Conservation (phyloP, 2,797 vertebrate genomes). For the Halcyon leucocephala region DNA sequence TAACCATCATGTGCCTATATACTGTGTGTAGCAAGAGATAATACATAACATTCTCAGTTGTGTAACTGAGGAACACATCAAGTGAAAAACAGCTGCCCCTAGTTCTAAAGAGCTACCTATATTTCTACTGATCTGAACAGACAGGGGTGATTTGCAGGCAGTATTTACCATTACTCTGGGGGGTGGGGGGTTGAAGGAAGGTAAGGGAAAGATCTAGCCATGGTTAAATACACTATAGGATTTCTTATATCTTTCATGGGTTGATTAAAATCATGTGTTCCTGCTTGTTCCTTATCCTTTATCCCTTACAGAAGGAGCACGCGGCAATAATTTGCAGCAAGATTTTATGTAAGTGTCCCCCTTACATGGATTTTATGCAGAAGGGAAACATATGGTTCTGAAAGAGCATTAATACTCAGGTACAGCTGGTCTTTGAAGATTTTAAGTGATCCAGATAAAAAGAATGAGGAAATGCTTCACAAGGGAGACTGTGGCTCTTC, state of each 20-base stretch:
- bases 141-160: background rate
- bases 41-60: background rate
- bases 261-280: conserved; percentile 22
- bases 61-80: background rate
- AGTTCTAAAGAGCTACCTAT: background rate
- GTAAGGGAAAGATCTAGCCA: background rate
- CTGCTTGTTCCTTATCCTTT: conserved; percentile 38
- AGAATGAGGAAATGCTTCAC: conserved; percentile 12
- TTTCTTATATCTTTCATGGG: background rate
- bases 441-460: conserved; percentile 45
- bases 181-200: background rate
- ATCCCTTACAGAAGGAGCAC: conserved; percentile 31
- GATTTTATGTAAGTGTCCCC: conserved; percentile 62
- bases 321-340: conserved; percentile 35
- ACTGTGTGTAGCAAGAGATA: background rate
- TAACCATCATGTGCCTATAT: background rate
- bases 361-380: conserved; percentile 48
- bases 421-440: conserved; percentile 39
- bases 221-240: background rate
- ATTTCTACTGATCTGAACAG: background rate
- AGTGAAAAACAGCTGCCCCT: background rate
- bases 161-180: background rate
- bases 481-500: background rate
- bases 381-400: conserved; percentile 57
- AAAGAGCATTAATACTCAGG: conserved; percentile 44